Conservation (phyloP, 2,113 vertebrate genomes). For the Prochilodus magdalenae region DNA sequence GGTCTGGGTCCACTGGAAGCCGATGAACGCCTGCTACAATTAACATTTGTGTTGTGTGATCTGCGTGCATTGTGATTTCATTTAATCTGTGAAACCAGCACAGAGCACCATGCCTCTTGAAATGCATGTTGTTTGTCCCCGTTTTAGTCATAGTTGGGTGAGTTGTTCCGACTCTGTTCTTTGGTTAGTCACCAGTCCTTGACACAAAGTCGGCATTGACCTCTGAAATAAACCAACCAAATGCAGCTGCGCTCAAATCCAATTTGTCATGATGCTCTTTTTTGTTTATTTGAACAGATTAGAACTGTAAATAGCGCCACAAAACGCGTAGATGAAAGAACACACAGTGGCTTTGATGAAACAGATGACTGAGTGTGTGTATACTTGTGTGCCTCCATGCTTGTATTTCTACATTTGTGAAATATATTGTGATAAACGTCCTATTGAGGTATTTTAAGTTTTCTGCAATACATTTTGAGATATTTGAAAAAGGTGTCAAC, state of each 20-base stretch:
- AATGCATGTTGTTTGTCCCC: background rate
- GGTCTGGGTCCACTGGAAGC: background rate
- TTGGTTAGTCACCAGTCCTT: background rate
- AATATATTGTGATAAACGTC: too few species aligned
- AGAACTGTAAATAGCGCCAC: slow-evolving; percentile 33
- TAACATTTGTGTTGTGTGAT: slow-evolving; percentile 5
- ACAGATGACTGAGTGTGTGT: slow-evolving; percentile 8
- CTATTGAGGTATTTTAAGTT: too few species aligned
- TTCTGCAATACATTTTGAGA: too few species aligned
- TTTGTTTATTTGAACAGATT: slow-evolving; percentile 30
- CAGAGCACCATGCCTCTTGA: background rate
- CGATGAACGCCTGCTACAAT: background rate
- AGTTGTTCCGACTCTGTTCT: background rate
- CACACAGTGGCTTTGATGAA: slow-evolving; percentile 45
- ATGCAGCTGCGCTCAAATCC: slow-evolving; percentile 52
- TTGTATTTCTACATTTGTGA: background rate
- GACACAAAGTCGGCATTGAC: slow-evolving; percentile 57
- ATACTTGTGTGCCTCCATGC: slow-evolving; percentile 16
- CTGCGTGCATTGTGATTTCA: background rate
- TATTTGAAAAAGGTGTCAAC: too few species aligned
- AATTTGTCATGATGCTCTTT: slow-evolving; percentile 49
- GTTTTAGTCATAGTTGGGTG: slow-evolving; percentile 19
- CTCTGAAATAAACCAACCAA: slow-evolving; percentile 48
- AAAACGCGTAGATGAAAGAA: slow-evolving; percentile 28
- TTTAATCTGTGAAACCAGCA: background rate